Percentiles rank a stretch among this genome's conserved stretches.
These are phyloP conservation scores for Channa striata DNA, from an alignment of 2,797 vertebrate genomes.

Conservation along the genomic window DNA sequence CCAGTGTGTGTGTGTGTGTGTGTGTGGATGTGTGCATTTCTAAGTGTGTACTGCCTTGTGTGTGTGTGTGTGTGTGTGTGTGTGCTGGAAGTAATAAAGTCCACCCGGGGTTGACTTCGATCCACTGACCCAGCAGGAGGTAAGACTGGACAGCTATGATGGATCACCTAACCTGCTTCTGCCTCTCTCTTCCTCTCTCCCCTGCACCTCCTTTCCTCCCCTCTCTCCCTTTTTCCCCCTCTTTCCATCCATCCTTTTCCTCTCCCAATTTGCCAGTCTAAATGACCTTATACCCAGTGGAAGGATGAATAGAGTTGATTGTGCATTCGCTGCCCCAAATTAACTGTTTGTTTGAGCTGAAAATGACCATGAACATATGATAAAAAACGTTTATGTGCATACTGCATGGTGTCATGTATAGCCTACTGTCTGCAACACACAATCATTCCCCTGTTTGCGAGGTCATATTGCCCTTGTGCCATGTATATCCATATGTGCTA, in stretches of 20 bases:
- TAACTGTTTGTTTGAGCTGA: conserved; percentile 70
- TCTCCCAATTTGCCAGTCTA: conserved; percentile 77
- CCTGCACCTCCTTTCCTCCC: conserved; percentile 71
- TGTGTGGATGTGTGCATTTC: conserved; percentile 42
- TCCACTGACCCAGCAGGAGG: conserved; percentile 91
- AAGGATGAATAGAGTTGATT: conserved; percentile 77
- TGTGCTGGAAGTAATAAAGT: conserved; percentile 94
- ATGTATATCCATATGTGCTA: conserved; percentile 58
- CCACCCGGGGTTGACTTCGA: conserved; percentile 90
- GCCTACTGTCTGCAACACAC: conserved; percentile 41
- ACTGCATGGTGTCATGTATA: conserved; percentile 45
- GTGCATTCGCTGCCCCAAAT: conserved; percentile 66
- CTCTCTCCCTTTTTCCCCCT: conserved; percentile 53
- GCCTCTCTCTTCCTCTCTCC: conserved; percentile 74
- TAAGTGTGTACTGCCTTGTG: conserved; percentile 29
- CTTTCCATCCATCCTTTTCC: conserved; percentile 58
- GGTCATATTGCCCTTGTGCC: conserved; percentile 64
- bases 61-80: conserved; percentile 52
- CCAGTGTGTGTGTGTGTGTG: conserved; percentile 40
- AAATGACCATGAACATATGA: conserved; percentile 70
- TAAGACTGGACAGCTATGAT: conserved; percentile 93
- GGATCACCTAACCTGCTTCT: conserved; percentile 89
- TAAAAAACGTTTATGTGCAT: conserved; percentile 60
- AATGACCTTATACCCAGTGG: conserved; percentile 75
- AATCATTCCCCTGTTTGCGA: conserved; percentile 58